Conservation (phyloP, 2,113 vertebrate genomes). For the Phyllostomus discolor region DNA sequence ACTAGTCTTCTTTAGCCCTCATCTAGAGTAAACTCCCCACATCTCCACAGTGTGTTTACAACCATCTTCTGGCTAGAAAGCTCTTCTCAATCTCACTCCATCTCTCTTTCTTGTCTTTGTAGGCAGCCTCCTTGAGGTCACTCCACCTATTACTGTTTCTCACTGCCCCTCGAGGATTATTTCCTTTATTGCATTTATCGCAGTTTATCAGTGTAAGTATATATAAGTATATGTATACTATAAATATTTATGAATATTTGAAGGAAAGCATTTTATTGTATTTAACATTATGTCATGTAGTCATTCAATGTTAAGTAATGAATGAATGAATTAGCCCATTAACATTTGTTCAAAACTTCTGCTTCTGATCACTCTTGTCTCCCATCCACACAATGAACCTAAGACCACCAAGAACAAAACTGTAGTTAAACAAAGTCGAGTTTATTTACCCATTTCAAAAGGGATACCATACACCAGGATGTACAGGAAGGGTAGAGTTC, state of each 20-base stretch:
- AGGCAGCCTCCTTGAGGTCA: neutral
- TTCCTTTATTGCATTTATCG: neutral
- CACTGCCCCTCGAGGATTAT: neutral
- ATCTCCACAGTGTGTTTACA: neutral
- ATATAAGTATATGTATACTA: neutral
- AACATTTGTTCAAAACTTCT: neutral
- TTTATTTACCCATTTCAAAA: neutral
- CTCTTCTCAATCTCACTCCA: neutral
- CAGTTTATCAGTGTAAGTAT: neutral
- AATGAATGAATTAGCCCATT: neutral
- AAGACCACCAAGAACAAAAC: neutral
- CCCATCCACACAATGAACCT: neutral
- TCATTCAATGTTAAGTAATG: neutral
- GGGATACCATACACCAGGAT: neutral
- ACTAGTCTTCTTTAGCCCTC: neutral
- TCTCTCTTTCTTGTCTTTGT: neutral
- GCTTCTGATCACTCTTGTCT: neutral
- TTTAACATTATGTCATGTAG: neutral
- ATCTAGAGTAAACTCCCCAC: neutral
- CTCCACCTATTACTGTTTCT: neutral
- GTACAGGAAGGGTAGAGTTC: neutral
- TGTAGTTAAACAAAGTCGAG: neutral
- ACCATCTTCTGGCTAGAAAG: neutral
- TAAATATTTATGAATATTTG: neutral
- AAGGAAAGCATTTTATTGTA: neutral